Evolutionary conservation across 23 tunicate genomes (phyloP).

Genomic region (Corella eumyota): DNA sequence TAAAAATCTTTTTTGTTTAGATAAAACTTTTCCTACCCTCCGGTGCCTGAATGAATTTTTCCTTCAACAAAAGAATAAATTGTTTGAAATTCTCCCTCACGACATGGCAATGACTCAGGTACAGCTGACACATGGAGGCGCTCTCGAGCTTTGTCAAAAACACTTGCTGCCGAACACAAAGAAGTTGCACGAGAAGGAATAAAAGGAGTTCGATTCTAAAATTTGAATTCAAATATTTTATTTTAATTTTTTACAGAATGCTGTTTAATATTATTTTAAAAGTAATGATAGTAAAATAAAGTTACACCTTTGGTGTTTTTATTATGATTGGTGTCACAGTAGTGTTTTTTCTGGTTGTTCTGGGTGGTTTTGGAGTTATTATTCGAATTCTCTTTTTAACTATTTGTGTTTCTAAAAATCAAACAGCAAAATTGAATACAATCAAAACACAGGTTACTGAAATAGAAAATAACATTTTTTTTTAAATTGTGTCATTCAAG

Average conservation of each 20-base stretch:
- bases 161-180: constrained; percentile 12
- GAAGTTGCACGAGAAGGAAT: constrained; percentile 50
- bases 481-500: no score
- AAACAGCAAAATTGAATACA: no score
- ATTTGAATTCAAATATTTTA: neutral
- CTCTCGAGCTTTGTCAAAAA: constrained; percentile 47
- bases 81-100: constrained; percentile 74
- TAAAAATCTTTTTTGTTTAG: neutral
- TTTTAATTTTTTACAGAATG: neutral
- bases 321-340: constrained; percentile 18
- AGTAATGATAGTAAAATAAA: neutral
- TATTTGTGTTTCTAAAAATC: no score
- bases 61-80: constrained; percentile 84
- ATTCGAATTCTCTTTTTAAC: no score
- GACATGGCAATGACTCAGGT: constrained; percentile 94
- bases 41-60: constrained; percentile 66
- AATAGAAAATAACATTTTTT: no score
- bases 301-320: constrained; percentile 9
- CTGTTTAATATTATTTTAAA: no score
- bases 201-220: constrained; percentile 28
- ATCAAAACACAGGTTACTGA: no score
- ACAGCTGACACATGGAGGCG: constrained; percentile 77
- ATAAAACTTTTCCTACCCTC: constrained; percentile 40
- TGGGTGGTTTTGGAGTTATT: no score
- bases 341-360: neutral